Evolutionary conservation across 2,797 vertebrate genomes (phyloP).

Genomic region (Chiroxiphia lanceolata): DNA sequence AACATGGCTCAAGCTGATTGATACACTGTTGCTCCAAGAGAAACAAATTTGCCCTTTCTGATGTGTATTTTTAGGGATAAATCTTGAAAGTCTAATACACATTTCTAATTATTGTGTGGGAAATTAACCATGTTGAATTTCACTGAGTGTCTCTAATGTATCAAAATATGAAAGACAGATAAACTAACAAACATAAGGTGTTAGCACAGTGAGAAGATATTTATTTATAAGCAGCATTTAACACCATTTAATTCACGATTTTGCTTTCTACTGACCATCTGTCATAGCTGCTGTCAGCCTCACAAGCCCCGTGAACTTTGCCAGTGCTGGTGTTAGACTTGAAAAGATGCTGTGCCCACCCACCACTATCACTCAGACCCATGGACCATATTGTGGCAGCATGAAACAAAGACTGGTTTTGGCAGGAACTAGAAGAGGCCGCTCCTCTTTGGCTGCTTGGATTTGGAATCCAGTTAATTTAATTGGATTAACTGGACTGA

Average conservation of each 20-base stretch:
- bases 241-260: constrained; percentile 17
- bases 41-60: not conserved
- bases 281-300: constrained; percentile 38
- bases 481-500: not conserved
- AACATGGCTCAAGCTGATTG: not conserved
- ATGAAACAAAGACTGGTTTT: not conserved
- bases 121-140: not conserved
- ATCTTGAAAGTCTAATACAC: not conserved
- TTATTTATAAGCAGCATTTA: constrained; percentile 32
- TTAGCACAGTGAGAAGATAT: not conserved
- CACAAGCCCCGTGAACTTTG: not conserved
- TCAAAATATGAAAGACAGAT: not conserved
- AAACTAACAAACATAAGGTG: constrained; percentile 4
- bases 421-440: not conserved
- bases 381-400: not conserved
- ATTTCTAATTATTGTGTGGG: not conserved
- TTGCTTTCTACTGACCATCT: constrained; percentile 40
- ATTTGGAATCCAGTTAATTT: too few relatives aligned
- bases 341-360: not conserved
- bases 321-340: constrained; percentile 26
- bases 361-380: not conserved
- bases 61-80: not conserved
- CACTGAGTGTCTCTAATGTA: not conserved
- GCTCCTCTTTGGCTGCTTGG: not conserved
- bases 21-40: not conserved